Base-by-base conservation (phyloP, 2,113 vertebrate species). In the Herpailurus yagouaroundi region DNA sequence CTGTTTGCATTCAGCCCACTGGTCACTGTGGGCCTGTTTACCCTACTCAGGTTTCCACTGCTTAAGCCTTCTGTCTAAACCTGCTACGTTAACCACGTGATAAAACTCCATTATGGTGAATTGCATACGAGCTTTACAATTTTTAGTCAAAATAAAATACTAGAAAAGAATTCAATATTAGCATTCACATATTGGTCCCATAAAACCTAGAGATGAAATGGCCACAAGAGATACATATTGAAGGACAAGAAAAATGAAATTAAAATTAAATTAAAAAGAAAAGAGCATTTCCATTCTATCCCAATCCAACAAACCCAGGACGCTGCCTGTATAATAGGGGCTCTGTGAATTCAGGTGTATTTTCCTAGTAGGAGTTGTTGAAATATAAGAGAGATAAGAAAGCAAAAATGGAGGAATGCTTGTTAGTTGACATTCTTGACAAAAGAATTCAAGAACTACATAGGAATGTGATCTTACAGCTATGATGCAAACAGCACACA, bases 91-190 rank as follows among this genome's bases (percentile, higher is more conserved):
- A 94, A 9, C 41, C 29, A 66, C 10, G 66, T 0, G 11, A 10
- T 33, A 66, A 96, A 80, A 77, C 1, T 18, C 27, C 16, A 21
- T 66, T 52, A 38, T 27, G 7, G 11, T 76, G 60, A 71, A 68
- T 68, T 63, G 90, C 31, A 96, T 36, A 71, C 4, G 73, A 88
- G 13, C 57, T 64, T 85, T 90, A 50, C 8, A 92, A 45, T 45
- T 95, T 92, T 89, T 71, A 89, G 16, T 80, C 16, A 94, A 89
- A 95, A 93, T 74, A 95, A 91, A 94, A 77, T 88, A 6, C 74
- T 38, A 87, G 50, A 63, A 89, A 86, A 23, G 29, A 80, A 89
- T 66, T 82, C 33, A 63, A 12, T 64, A 79, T 63, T 87, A 81
- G 10, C 27, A 82, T 71, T 95, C 48, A 94, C 4, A 21, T 55